Evolutionary conservation across 2,113 vertebrate species (phyloP), one percentile per base, ranked within the genome.

Genomic region (Cyanoramphus novaezelandiae): DNA sequence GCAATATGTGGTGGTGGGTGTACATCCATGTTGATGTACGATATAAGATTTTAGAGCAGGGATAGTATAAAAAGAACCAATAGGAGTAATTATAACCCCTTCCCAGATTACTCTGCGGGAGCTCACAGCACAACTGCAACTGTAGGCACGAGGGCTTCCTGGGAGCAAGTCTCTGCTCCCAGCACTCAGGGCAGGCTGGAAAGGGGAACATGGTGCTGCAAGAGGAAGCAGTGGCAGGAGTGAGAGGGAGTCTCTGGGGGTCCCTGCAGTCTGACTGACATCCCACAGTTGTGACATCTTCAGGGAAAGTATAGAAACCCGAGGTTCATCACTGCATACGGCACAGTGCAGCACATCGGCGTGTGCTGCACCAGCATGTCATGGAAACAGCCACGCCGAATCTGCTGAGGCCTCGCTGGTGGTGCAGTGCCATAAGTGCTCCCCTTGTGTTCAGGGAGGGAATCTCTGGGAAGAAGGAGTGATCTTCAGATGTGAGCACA

Each of bases 401-500:
- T 31, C 59, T 1, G 5, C 70, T 5, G 3, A 18, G 43, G 70
- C 0, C 2, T 21, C 43, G 68, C 88, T 5, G 23, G 44, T 7
- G 75, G 23, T 46, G 79, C 2, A 0, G 74, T 12, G 2, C 91
- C n/a, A 0, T 52, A 71, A 92, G 92, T 92, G 95, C 43, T 88
- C 79, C 50, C 49, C 37, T 87, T 87, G 63, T 84, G 91, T 67
- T 79, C 55, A 39, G 76, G 92, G 83, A 95, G 83, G 85, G 83
- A 46, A 84, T 59, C 94, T 93, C 53, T 1, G 4, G 76, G 68
- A 52, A 69, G 68, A 57, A 86, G 77, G 88, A 93, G 75, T 0
- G 0, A 70, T 90, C 79, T 65, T 94, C 93, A 94, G 39, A 50
- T 81, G 75, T 81, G 75, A 92, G 70, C 79, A 49, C 90, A 94